A percentile compares a stretch with the other conserved stretches of the same genome.
These are phyloP conservation scores for Dryadula phaetusa DNA, from an alignment of 2,888 invertebrate genomes.

Conservation along the genomic window DNA sequence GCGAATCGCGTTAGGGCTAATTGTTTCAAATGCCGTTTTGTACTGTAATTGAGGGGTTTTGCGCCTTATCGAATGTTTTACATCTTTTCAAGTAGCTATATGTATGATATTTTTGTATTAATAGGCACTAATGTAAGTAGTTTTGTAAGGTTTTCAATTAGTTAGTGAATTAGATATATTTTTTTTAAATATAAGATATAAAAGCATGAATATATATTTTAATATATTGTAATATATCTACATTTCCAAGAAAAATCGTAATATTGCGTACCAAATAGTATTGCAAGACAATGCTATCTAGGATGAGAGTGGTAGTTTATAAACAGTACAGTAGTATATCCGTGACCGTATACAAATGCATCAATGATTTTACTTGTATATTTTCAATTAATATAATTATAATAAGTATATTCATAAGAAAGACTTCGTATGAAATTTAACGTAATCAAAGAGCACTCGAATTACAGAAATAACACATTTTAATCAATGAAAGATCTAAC, in stretches of 20 bases:
- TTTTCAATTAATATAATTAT: neutral
- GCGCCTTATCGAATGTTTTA: slow-evolving; percentile 10
- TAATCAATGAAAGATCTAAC: too few species aligned
- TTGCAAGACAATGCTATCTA: neutral
- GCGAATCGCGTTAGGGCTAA: slow-evolving; percentile 27
- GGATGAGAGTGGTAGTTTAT: neutral
- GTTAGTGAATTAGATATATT: too few species aligned
- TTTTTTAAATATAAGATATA: too few species aligned
- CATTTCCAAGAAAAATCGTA: neutral
- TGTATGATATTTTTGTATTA: neutral
- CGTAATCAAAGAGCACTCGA: neutral
- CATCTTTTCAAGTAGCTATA: slow-evolving; percentile 1
- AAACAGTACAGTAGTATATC: neutral
- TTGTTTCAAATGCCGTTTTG: slow-evolving; percentile 34
- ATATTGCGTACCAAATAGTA: neutral
- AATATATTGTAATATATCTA: too few species aligned
- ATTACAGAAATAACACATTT: too few species aligned
- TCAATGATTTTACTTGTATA: neutral
- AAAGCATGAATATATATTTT: too few species aligned
- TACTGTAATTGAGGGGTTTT: slow-evolving; percentile 25
- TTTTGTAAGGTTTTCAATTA: too few species aligned
- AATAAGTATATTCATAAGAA: too few species aligned
- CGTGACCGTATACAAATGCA: neutral
- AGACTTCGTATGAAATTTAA: neutral
- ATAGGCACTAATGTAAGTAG: too few species aligned